Evolutionary conservation across 2,888 invertebrate species (phyloP), one percentile per base, ranked within the genome.

Genomic region (Cactoblastis cactorum): DNA sequence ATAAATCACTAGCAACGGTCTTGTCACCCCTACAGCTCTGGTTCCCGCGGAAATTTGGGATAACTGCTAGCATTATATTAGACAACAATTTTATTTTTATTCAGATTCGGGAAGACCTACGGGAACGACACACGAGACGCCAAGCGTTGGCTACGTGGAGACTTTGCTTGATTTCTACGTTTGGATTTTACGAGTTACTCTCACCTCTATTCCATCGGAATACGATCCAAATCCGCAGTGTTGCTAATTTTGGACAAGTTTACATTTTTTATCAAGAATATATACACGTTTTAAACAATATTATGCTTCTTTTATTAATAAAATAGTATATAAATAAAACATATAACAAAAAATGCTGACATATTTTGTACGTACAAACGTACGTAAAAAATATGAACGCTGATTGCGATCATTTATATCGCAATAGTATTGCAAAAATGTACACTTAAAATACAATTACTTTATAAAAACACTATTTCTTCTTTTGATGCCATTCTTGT

Each of bases 101-200:
- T 22, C 33, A 94, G 94, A 69, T 93, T 92, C 79, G 95, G 95
- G 5, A 93, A 93, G 72, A 95, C 95, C 0, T 95, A 91, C 72
- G 95, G 94, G 17, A 93, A 92, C 61, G 94, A 94, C 65, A 93
- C 95, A 0, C 86, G 92, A 63, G 92, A 95, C 68, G 95, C 94
- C 0, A 95, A 95, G 71, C 83, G 93, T 56, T 94, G 94, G 93
- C 80, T 95, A 43, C 91, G 93, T 39, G 92, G 92, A 24, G 92
- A 93, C 69, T 93, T 91, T 68, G 73, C 82, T 24, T 77, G 83
- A 53, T 45, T 12, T 28, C 37, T 3, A 22, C n/a, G 8, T 34
- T 60, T 81, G 66, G 76, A 54, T 39, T 19, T 18, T 32, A 45
- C 18, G 53, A 53, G 33, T 50, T 33, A 49, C 46, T 53, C 4